phyloP scores from a whole-genome alignment of 1,140 invertebrate species.

The Orius laevigatus region DNA sequence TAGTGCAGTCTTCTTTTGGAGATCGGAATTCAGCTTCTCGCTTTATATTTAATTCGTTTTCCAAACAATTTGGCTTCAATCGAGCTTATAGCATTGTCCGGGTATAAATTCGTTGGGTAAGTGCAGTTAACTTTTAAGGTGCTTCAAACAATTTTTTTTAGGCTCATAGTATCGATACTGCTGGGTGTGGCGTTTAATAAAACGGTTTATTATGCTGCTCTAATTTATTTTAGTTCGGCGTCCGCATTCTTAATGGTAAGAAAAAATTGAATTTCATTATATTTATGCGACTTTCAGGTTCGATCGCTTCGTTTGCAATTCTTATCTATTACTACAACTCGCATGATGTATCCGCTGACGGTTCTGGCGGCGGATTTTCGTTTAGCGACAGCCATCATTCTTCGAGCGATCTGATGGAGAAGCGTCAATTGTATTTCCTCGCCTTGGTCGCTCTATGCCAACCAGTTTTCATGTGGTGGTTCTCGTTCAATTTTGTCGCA shows the following conservation, averaged over 20 bases:
- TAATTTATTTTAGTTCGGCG: constrained; percentile 72
- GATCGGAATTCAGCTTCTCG: constrained; percentile 65
- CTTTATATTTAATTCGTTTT: constrained; percentile 80
- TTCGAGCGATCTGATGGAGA: constrained; percentile 31
- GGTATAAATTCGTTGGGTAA: constrained; percentile 95
- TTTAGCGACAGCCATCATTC: too few species aligned
- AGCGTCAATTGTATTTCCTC: constrained; percentile 79
- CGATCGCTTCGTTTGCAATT: constrained; percentile 26
- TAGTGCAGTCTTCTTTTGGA: constrained; percentile 91
- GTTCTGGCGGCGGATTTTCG: constrained; percentile 26
- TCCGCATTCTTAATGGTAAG: too few species aligned
- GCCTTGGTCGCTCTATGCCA: constrained; percentile 77
- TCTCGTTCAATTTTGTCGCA: constrained; percentile 45
- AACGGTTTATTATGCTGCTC: constrained; percentile 61
- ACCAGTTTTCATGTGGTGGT: constrained; percentile 87
- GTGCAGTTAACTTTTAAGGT: too few species aligned
- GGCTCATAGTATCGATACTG: constrained; percentile 66
- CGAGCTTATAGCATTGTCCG: constrained; percentile 81
- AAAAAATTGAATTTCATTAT: too few species aligned
- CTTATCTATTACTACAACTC: constrained; percentile 65
- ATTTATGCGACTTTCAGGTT: too few species aligned
- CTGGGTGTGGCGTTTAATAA: constrained; percentile 55
- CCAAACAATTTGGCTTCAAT: constrained; percentile 70
- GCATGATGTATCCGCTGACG: constrained; percentile 48
- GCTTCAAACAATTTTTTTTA: too few species aligned